Evolutionary conservation across 1,140 invertebrate species (phyloP).

Genomic region (Microplitis mediator): DNA sequence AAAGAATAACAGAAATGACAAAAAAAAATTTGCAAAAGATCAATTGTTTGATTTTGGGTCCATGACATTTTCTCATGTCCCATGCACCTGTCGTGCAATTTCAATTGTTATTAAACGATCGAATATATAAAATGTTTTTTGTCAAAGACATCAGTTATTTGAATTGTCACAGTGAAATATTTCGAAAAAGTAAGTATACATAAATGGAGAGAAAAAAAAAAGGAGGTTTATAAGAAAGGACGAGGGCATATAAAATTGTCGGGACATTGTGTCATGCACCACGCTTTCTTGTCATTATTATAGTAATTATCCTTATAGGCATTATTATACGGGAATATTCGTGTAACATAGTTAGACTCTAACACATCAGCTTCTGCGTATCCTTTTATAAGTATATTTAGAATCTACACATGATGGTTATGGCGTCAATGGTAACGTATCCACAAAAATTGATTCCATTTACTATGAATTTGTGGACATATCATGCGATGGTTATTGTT

Average conservation of each 20-base stretch:
- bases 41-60: not conserved
- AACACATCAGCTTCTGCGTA: not conserved
- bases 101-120: not conserved
- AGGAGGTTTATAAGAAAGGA: not conserved
- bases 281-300: conserved; percentile 7
- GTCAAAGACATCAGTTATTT: not conserved
- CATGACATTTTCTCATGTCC: not conserved
- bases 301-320: not conserved
- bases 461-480: too few species aligned
- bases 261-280: not conserved
- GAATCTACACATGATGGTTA: too few species aligned
- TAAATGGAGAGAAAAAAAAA: not conserved
- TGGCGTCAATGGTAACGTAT: too few species aligned
- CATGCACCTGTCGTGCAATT: not conserved
- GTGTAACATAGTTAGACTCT: not conserved
- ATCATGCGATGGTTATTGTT: not conserved
- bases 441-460: too few species aligned
- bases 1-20: not conserved
- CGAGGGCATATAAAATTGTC: conserved; percentile 8
- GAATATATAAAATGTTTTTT: not conserved
- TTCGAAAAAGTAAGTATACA: not conserved
- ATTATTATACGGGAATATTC: not conserved
- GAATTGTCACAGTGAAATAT: not conserved
- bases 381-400: too few species aligned
- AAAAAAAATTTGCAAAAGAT: not conserved